These are phyloP conservation scores for Caenorhabditis briggsae DNA, from an alignment of 1,140 invertebrate species.

Conservation along the genomic window DNA sequence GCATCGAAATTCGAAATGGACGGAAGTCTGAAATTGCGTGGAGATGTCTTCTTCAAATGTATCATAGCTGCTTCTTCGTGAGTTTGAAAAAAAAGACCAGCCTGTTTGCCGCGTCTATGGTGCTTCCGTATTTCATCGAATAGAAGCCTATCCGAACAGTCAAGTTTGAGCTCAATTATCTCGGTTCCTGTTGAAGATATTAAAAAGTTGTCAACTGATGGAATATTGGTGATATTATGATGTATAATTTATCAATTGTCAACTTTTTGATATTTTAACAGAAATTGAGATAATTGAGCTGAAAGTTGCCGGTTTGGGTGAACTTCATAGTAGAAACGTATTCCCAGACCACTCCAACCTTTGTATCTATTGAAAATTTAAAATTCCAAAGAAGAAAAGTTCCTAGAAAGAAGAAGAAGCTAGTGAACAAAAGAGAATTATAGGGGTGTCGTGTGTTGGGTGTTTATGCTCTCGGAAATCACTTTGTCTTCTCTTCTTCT, in stretches of 20 bases:
- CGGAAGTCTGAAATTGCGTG: conserved; percentile 85
- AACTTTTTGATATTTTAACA: no score
- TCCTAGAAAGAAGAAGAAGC: background rate
- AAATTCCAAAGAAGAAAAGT: background rate
- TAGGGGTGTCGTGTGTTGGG: background rate
- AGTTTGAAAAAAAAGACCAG: no score
- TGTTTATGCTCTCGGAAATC: conserved; percentile 48
- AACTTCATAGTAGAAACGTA: no score
- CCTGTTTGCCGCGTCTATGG: no score
- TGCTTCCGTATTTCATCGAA: no score
- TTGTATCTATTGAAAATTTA: background rate
- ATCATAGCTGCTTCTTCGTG: conserved; percentile 82
- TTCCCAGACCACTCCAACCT: no score
- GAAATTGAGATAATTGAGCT: no score
- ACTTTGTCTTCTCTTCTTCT: conserved; percentile 34
- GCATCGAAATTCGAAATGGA: conserved; percentile 80
- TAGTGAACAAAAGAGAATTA: background rate
- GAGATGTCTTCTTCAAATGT: conserved; percentile 90
- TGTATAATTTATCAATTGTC: no score
- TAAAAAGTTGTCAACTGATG: no score
- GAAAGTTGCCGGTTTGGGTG: no score
- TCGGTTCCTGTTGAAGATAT: no score
- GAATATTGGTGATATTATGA: no score
- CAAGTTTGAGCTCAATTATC: background rate
- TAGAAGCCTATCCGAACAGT: background rate